Evolutionary conservation across 2,113 vertebrate species (phyloP).

Genomic region (Silurus glanis): DNA sequence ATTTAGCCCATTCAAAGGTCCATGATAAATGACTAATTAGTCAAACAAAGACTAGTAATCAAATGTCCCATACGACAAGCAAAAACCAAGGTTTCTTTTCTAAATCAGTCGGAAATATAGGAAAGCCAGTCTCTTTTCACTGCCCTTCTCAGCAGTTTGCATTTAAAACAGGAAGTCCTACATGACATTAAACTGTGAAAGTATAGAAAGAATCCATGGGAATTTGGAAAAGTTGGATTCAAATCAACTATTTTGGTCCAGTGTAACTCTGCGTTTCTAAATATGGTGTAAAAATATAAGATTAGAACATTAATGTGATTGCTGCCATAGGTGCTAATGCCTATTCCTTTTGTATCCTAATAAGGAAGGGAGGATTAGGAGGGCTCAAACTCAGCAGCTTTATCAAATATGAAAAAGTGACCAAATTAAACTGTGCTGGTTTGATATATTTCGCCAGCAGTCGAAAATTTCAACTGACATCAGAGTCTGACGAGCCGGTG

Average conservation of each 20-base stretch:
- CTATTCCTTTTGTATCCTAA: neutral
- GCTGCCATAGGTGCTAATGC: neutral
- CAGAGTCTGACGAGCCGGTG: constrained; percentile 57
- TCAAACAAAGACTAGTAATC: neutral
- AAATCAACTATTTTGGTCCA: neutral
- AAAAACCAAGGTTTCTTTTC: constrained; percentile 12
- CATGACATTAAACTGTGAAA: neutral
- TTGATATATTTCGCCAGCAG: constrained; percentile 46
- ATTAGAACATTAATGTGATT: constrained; percentile 12
- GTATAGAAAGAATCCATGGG: constrained; percentile 17
- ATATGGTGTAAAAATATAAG: constrained; percentile 8
- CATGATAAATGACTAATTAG: neutral
- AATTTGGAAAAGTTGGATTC: constrained; percentile 17
- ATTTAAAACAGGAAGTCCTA: constrained; percentile 36
- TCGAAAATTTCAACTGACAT: constrained; percentile 46
- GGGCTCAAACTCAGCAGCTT: constrained; percentile 38
- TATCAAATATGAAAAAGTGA: constrained; percentile 30
- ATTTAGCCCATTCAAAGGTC: neutral
- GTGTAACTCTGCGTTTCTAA: neutral
- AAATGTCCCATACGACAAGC: neutral
- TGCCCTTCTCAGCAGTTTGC: constrained; percentile 41
- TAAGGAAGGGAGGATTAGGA: neutral
- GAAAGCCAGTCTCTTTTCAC: neutral
- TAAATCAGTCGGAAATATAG: constrained; percentile 19
- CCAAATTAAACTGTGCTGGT: constrained; percentile 8